Percentiles rank a stretch among this genome's conserved stretches.
phyloP scores from a whole-genome alignment of 2,113 vertebrate genomes.

The Megaceryle maxima region DNA sequence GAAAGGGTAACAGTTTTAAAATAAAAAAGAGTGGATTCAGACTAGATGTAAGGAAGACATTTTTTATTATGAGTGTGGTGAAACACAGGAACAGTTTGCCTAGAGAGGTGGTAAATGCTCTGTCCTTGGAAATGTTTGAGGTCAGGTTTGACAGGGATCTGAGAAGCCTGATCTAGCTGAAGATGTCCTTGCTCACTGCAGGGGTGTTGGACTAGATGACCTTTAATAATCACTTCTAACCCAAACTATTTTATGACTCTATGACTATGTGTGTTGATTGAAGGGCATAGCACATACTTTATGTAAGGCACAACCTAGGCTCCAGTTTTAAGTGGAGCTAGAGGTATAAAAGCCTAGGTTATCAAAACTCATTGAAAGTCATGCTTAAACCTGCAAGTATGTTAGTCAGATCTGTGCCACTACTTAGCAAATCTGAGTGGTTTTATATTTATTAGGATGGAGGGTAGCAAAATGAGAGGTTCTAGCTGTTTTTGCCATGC shows the following conservation, averaged over 20 bases:
- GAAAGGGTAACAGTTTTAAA: not conserved
- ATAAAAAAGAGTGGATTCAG: not conserved
- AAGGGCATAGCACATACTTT: not conserved
- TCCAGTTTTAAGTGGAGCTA: not conserved
- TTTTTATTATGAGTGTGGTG: accelerated
- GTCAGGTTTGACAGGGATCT: accelerated
- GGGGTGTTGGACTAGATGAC: accelerated
- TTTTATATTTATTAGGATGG: not conserved
- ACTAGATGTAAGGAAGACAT: not conserved
- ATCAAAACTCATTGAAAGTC: not conserved
- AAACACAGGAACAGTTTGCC: not conserved
- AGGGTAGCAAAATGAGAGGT: not conserved
- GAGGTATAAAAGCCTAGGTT: not conserved
- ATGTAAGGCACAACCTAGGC: accelerated
- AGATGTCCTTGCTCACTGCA: not conserved
- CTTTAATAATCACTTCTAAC: not conserved
- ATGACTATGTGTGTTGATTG: not conserved
- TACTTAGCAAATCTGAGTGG: not conserved
- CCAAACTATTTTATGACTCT: not conserved
- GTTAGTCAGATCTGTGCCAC: not conserved
- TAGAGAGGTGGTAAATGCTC: not conserved
- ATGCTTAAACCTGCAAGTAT: not conserved
- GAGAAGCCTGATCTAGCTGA: not conserved
- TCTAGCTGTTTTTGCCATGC: not conserved
- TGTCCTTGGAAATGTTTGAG: not conserved